phyloP scores from a whole-genome alignment of 2,113 vertebrate species.

The Brachionichthys hirsutus region DNA sequence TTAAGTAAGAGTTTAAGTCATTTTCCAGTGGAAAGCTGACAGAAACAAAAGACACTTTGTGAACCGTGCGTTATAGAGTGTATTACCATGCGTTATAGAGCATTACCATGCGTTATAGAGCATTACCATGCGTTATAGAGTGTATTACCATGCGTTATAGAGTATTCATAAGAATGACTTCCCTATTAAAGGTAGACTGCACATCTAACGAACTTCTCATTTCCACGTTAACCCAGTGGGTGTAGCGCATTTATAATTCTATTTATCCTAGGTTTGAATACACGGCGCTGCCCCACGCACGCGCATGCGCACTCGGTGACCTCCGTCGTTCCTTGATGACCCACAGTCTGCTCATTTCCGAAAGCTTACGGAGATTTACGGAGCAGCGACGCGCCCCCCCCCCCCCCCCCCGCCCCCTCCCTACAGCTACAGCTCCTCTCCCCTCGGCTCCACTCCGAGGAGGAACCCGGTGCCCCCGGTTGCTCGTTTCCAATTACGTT shows the following conservation, averaged over 20 bases:
- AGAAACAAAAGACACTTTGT: not conserved
- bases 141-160: no score
- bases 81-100: no score
- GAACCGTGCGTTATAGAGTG: no score
- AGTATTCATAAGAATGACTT: not conserved
- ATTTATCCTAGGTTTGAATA: not conserved
- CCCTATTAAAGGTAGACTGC: not conserved
- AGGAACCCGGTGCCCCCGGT: constrained; percentile 78
- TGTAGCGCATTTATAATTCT: not conserved
- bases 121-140: no score
- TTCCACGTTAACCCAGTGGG: not conserved
- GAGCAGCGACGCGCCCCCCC: constrained; percentile 65
- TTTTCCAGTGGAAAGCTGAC: not conserved
- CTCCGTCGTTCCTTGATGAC: constrained; percentile 43
- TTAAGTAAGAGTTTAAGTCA: not conserved
- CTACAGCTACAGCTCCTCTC: constrained; percentile 66
- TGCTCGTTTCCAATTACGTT: constrained; percentile 66
- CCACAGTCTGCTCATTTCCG: constrained; percentile 61
- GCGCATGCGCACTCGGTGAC: not conserved
- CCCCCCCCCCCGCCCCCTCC: constrained; percentile 20
- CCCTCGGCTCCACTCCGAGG: constrained; percentile 72
- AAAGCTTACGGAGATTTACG: constrained; percentile 61
- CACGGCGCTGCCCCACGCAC: not conserved
- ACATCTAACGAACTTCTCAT: not conserved
- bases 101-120: no score